Evolutionary conservation across 1,140 invertebrate genomes (phyloP), one percentile per base, ranked within the genome.

Genomic region (Triops longicaudatus): DNA sequence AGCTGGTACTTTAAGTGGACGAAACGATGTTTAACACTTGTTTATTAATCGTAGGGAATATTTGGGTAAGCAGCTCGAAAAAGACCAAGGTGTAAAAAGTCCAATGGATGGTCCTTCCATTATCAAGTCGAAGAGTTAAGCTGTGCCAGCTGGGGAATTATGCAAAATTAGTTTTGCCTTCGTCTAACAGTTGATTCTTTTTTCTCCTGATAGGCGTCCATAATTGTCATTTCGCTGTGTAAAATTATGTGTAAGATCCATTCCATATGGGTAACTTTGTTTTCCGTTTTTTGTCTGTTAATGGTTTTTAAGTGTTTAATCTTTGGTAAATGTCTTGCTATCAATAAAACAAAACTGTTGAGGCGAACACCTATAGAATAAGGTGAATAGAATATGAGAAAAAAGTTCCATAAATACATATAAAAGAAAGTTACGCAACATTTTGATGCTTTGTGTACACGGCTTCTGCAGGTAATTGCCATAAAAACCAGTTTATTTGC

Each of bases 31-130:
- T n/a, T 22, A 26, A 63, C 71, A n/a, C 4, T 76, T 72, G 12
- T 11, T 0, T 14, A n/a, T 76, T 12, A 17, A 28, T n/a, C 26
- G 7, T 76, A 96, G 93, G 94, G 96, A 98, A 85, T 99, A 98
- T 84, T 88, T 98, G 76, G 96, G 96, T 79, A 95, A 95, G 81
- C 96, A 98, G 84, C 84, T 99, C 81, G 94, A 97, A 83, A 95
- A 95, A 82, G 93, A 96, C 82, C 89, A 91, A 22, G 50, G 50
- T 63, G 50, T 63, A n/a, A 63, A 63, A 63, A 63, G 50, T 63
- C 50, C 50, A 72, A 79, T 26, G 71, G 73, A 74, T 63, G 50
- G 50, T n/a, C 50, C 50, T 63, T 63, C 50, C 50, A 63, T 63
- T n/a, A 17, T 63, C 22, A 63, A 63, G 4, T 63, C 50, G 22